Percentiles rank a stretch among this genome's conserved stretches.
These are phyloP conservation scores for Asbolus verrucosus DNA, from an alignment of 1,140 invertebrate species.

Conservation along the genomic window DNA sequence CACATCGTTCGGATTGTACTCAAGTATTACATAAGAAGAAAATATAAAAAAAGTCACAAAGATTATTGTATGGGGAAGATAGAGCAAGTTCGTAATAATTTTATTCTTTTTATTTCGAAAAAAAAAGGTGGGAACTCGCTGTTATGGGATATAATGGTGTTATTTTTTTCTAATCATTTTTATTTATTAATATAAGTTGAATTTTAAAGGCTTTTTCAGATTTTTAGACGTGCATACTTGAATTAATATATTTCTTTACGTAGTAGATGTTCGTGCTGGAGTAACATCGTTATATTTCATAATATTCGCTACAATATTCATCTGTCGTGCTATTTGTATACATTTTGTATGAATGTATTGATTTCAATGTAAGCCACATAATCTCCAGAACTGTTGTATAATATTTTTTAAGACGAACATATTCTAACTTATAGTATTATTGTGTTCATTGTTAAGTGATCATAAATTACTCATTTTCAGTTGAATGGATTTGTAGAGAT, in stretches of 20 bases:
- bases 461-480: slow-evolving; percentile 49
- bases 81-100: slow-evolving; percentile 16
- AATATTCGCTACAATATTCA: slow-evolving; percentile 27
- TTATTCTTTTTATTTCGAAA: neutral
- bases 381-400: slow-evolving; percentile 30
- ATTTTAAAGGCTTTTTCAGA: slow-evolving; percentile 19
- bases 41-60: slow-evolving; percentile 1
- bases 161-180: slow-evolving; percentile 19
- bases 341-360: slow-evolving; percentile 42
- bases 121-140: neutral
- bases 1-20: slow-evolving; percentile 34
- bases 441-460: slow-evolving; percentile 58
- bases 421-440: slow-evolving; percentile 56
- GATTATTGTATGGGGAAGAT: slow-evolving; percentile 11
- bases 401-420: slow-evolving; percentile 47
- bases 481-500: slow-evolving; percentile 35
- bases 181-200: slow-evolving; percentile 12
- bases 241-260: slow-evolving; percentile 21
- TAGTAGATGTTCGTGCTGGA: slow-evolving; percentile 24
- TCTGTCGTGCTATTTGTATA: slow-evolving; percentile 48
- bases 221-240: slow-evolving; percentile 13
- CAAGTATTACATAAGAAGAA: slow-evolving; percentile 36
- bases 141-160: slow-evolving; percentile 36
- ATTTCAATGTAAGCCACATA: slow-evolving; percentile 33
- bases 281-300: slow-evolving; percentile 46